Evolutionary conservation across 1,140 invertebrate genomes (phyloP).

Genomic region (Aphis craccivora): DNA sequence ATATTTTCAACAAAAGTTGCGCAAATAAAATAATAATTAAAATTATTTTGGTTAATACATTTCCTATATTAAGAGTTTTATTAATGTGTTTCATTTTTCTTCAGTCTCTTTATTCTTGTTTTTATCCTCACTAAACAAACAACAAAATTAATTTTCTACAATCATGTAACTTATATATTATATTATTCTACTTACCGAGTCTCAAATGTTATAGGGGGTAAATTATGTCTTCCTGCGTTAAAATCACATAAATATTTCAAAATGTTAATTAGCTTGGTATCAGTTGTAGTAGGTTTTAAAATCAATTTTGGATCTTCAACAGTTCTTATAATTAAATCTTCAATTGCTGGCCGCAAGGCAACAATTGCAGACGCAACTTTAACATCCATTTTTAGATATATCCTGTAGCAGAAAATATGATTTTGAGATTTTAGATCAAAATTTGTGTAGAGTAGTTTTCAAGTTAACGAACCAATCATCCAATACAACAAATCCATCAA

Average conservation of each 20-base stretch:
- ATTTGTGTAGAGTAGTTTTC: neutral
- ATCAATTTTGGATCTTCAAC: constrained; percentile 79
- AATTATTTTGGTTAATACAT: neutral
- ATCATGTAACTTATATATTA: neutral
- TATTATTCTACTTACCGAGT: neutral
- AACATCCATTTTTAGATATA: constrained; percentile 87
- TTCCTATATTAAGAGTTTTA: neutral
- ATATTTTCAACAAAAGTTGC: neutral
- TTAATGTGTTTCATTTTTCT: neutral
- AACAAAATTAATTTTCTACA: neutral
- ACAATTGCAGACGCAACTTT: constrained; percentile 80
- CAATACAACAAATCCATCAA: constrained; percentile 75
- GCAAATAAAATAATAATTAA: neutral
- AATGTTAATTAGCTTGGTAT: constrained; percentile 69
- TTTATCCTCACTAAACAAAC: neutral
- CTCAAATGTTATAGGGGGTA: constrained; percentile 23
- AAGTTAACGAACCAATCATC: constrained; percentile 76
- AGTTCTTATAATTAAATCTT: constrained; percentile 81
- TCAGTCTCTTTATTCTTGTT: neutral
- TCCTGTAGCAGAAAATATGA: constrained; percentile 66
- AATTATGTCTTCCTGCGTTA: constrained; percentile 72
- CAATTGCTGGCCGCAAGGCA: constrained; percentile 85
- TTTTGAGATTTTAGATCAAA: neutral
- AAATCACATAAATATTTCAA: constrained; percentile 76
- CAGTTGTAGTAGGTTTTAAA: constrained; percentile 67